Evolutionary conservation across 30 jellyfish, hydroid and myxozoan species (phyloP), one percentile per base, ranked within the genome.

Genomic region (Aurelia coerulea): DNA sequence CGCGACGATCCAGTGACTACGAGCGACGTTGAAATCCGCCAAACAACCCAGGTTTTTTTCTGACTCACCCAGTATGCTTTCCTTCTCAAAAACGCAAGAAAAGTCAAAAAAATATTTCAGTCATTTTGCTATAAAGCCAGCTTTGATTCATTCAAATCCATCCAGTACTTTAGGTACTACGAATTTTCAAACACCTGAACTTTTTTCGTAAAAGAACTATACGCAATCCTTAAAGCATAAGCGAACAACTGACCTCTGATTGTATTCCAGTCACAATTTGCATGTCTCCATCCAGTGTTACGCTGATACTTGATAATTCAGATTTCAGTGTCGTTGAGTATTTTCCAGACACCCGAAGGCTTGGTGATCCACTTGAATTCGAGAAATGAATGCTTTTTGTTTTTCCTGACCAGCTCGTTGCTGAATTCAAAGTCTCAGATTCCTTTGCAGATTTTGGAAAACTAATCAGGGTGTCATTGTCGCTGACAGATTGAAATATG

Each of bases 371-470:
- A 15, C 52, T 66, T 9, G 41, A 41, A n/a, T 64, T 75, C 34
- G 50, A 9, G 42, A 59, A 37, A 1, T 73, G 74, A 14, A 84
- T 19, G 66, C 93, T 70, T 11, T 84, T 84, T 17, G 67, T 51
- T 15, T 72, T 84, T 9, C 84, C 78, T 4, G 79, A 7, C 88
- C 86, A 84, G 31, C 93, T 87, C 31, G 83, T 84, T 12, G 81
- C 60, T 18, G 75, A 31, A 39, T 60, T 62, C 31, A 60, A 35
- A 62, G 15, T 42, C 11, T 23, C 32, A 10, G 85, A 84, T 1
- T 32, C 9, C 18, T 51, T 59, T 18, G 71, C 79, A 1, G 93
- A 65, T 19, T 73, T 58, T 9, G 87, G 76, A 66, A 84, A 84
- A 1, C 88, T 88, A 32, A 84, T 63, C 4, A 73, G 18, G 1